Evolutionary conservation across 1,140 invertebrate genomes (phyloP).

Genomic region (Euschistus heros): DNA sequence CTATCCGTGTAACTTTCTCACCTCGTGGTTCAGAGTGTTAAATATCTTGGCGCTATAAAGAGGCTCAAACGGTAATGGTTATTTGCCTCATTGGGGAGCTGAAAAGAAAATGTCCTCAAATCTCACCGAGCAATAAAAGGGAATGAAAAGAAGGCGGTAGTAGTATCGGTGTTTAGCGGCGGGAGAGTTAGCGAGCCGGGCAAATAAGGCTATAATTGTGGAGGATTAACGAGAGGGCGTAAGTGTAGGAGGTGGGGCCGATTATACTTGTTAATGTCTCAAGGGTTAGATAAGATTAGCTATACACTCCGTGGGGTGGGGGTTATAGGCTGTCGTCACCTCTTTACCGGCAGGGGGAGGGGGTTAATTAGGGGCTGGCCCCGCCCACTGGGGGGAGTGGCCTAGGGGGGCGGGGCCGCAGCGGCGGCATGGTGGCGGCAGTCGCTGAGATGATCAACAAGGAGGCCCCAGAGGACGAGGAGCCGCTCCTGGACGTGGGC

Average conservation of each 20-base stretch:
- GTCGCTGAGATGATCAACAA: constrained; percentile 13
- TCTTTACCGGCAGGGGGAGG: constrained; percentile 19
- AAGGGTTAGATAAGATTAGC: constrained; percentile 24
- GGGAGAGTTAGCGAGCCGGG: background rate
- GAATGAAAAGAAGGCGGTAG: background rate
- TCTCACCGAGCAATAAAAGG: background rate
- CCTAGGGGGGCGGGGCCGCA: background rate
- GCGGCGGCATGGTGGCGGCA: background rate
- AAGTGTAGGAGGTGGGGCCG: constrained; percentile 5
- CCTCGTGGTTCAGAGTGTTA: no score
- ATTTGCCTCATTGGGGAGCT: no score
- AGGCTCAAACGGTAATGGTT: no score
- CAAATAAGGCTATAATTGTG: constrained; percentile 8
- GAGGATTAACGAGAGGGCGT: constrained; percentile 8
- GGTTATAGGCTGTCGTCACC: constrained; percentile 24
- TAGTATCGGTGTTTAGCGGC: background rate
- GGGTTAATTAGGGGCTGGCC: background rate
- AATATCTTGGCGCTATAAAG: no score
- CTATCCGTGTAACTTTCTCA: no score
- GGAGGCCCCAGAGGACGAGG: constrained; percentile 18
- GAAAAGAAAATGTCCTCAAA: no score
- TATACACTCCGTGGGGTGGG: constrained; percentile 17
- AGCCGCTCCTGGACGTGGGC: constrained; percentile 23
- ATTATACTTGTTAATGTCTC: constrained; percentile 23
- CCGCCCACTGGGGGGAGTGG: background rate